Evolutionary conservation across 2,888 invertebrate genomes (phyloP), one percentile per base, ranked within the genome.

Genomic region (Callyntrura guangdongensis): DNA sequence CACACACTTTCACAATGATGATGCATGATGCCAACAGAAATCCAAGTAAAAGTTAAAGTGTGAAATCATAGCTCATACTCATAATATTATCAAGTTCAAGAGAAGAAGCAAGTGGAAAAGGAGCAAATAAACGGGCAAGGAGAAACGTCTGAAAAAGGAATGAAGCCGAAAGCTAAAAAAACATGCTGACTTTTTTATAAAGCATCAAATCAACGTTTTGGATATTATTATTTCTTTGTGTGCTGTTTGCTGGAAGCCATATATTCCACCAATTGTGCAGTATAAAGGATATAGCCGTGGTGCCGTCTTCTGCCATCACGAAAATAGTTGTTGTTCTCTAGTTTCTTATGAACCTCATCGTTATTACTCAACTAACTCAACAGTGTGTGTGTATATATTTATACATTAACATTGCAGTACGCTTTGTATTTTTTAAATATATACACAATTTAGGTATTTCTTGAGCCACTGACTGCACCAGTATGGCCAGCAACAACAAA

Each of bases 401-500:
- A 72, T 72, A 53, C 36, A 64, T 6, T 11, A 22, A 5, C 25
- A 6, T 25, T 4, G 3, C 1, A 17, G 61, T 64, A 25, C 64
- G 9, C 64, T 22, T 11, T 22, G 20, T 61, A 17, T 64, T 64
- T 12, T 64, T 1, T 25, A 64, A 25, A 36, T 45, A 0, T 47
- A 72, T 72, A 27, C 11, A 12, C 36, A n/a, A 36, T 36, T 61
- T 61, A 20, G n/a, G 12, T 36, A 45, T 17, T 59, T 59, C 61
- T 17, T 20, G 53, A 77, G 77, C 14, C 17, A 14, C 59, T 81
- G 36, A 22, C 77, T 49, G 1, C 74, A 74, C 17, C 49, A 74
- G 22, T 25, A 85, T 90, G 90, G 90, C 90, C 1, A 86, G 27
- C 49, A 86, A 59, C 59, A 87, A 88, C 72, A 91, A 91, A 91